Evolutionary conservation across 2,797 vertebrate genomes (phyloP).

Genomic region (Hapalemur alaotrensis): DNA sequence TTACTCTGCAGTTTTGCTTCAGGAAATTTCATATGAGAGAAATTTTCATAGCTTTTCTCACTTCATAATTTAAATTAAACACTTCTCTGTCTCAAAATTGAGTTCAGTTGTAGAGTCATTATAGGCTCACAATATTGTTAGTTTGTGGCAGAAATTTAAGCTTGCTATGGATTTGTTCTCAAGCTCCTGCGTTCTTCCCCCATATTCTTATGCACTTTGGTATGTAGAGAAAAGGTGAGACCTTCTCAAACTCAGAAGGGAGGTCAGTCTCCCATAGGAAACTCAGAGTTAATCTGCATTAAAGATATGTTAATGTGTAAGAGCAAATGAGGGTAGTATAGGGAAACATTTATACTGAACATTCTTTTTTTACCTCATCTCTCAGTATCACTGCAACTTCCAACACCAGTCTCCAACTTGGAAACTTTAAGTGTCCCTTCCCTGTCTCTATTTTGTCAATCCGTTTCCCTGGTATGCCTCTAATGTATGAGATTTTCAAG

Average conservation of each 20-base stretch:
- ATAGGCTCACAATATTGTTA: background rate
- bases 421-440: background rate
- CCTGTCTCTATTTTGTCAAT: background rate
- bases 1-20: constrained; percentile 24
- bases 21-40: constrained; percentile 24
- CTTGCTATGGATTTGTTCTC: background rate
- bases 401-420: background rate
- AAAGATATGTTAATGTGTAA: background rate
- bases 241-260: background rate
- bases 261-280: background rate
- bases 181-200: background rate
- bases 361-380: background rate
- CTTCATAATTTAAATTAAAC: constrained; percentile 46
- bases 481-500: constrained; percentile 18
- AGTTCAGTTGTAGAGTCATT: background rate
- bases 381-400: background rate
- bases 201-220: background rate
- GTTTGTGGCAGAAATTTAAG: background rate
- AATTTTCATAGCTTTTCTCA: background rate
- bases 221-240: background rate
- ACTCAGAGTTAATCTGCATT: background rate
- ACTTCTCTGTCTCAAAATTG: constrained; percentile 11
- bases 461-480: background rate
- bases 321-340: background rate
- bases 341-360: background rate